Base-by-base conservation (phyloP, 1,140 invertebrate genomes). In the Coelopa frigida region DNA sequence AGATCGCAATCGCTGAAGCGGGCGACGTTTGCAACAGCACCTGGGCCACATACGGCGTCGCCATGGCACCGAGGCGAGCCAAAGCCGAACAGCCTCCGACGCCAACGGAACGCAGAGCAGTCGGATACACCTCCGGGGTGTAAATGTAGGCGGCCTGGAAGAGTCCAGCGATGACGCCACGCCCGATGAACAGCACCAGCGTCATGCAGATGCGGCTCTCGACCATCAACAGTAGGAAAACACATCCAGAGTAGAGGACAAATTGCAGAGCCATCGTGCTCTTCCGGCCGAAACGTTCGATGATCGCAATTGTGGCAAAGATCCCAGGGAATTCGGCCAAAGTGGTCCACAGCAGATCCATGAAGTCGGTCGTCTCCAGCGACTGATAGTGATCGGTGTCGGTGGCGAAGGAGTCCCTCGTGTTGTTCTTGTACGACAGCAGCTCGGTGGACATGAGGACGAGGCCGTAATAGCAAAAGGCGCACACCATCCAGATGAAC, bases 121-220 rank as follows among this genome's bases (percentile, higher is more conserved):
- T 50, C 23, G 59, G 59, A 50, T 56, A 60, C 44, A 94, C 87
- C 78, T 95, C 92, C 18, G 92, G 90, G 12, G 93, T 95, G 58
- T 97, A 96, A 12, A 96, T 90, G 62, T 97, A 96, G 0, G 89
- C 88, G 12, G 89, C 90, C 78, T 94, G 91, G 63, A 97, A 96
- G 4, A 94, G 82, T 2, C 91, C 89, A 22, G 90, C 91, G 50
- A 96, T 93, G 44, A 96, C 86, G 5, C 89, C 92, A 59, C 94
- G 76, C 0, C 91, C 89, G 49, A 94, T 65, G 70, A 96, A 96
- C 35, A 97, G 70, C 39, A 93, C 81, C 26, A 87, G 73, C 0
- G 90, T 95, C 27, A 94, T 73, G 40, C 84, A 78, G 10, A 79
- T 78, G 46, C 89, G 83, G 18, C 41, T 83, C 52, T 78, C 72